phyloP scores from a whole-genome alignment of 2,888 invertebrate species.

The Biston betularia region DNA sequence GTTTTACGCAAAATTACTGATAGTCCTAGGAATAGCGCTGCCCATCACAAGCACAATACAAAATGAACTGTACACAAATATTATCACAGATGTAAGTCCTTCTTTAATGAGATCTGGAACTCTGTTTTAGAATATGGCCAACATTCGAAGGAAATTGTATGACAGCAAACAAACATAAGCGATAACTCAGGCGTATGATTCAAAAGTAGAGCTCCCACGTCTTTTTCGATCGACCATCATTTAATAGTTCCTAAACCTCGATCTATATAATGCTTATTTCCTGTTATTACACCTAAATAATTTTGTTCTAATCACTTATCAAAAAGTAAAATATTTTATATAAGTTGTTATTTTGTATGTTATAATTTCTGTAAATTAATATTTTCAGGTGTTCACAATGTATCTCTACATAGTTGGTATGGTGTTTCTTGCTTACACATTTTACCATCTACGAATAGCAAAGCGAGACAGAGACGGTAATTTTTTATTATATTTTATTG shows the following conservation, averaged over 20 bases:
- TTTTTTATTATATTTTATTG: not conserved
- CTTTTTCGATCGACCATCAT: no score
- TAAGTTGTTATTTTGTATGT: no score
- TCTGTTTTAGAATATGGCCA: not conserved
- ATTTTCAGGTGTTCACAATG: slow-evolving; percentile 88
- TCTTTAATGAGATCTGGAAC: not conserved
- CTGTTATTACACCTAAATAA: no score
- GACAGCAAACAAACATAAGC: no score
- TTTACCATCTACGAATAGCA: slow-evolving; percentile 84
- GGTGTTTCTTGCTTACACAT: slow-evolving; percentile 89
- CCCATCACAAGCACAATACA: slow-evolving; percentile 88
- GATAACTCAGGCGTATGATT: no score
- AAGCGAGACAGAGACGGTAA: slow-evolving; percentile 71
- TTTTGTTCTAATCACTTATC: no score
- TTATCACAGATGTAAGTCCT: slow-evolving; percentile 76
- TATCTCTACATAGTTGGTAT: slow-evolving; percentile 91
- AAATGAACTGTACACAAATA: slow-evolving; percentile 79
- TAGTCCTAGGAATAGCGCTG: slow-evolving; percentile 88
- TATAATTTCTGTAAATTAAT: slow-evolving; percentile 39
- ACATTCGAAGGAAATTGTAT: not conserved
- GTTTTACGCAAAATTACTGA: slow-evolving; percentile 88
- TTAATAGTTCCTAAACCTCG: no score
- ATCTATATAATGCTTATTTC: no score
- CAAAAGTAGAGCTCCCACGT: no score
- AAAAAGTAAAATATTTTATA: no score